Percentiles rank a stretch among this genome's conserved stretches.
phyloP scores from a whole-genome alignment of 2,797 vertebrate species.

The Hylomyscus alleni region DNA sequence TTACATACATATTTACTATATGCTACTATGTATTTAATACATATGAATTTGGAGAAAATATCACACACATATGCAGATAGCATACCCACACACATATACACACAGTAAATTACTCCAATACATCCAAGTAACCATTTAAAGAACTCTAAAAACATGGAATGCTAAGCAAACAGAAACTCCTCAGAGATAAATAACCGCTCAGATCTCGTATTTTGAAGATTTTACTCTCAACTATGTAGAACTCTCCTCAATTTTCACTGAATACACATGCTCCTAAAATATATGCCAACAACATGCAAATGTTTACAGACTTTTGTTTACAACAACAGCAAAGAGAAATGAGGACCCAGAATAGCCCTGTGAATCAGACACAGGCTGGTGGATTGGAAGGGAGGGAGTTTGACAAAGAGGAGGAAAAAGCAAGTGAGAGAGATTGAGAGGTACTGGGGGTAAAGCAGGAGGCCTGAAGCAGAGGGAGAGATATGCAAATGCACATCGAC shows the following conservation, averaged over 20 bases:
- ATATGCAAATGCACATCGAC: constrained; percentile 88
- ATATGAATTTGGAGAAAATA: constrained; percentile 22
- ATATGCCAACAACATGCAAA: constrained; percentile 83
- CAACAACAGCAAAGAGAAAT: constrained; percentile 68
- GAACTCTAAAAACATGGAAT: constrained; percentile 66
- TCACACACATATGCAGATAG: not conserved
- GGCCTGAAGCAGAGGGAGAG: constrained; percentile 49
- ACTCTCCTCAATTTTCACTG: constrained; percentile 68
- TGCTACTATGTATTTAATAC: not conserved
- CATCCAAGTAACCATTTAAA: constrained; percentile 73
- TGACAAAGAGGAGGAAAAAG: constrained; percentile 27
- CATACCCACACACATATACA: not conserved
- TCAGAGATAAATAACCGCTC: constrained; percentile 70
- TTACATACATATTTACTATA: not conserved
- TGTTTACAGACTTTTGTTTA: constrained; percentile 85
- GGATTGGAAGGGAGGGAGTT: not conserved
- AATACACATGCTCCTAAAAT: constrained; percentile 83
- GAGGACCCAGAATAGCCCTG: constrained; percentile 74
- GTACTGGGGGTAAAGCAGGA: not conserved
- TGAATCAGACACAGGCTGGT: constrained; percentile 70
- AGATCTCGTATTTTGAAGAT: constrained; percentile 74
- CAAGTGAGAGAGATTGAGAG: constrained; percentile 49
- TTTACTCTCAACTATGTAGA: constrained; percentile 77
- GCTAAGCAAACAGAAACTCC: constrained; percentile 73
- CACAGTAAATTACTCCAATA: constrained; percentile 28